These are phyloP conservation scores for Gonatopus flavifemur DNA, from an alignment of 1,140 invertebrate genomes.

Conservation along the genomic window DNA sequence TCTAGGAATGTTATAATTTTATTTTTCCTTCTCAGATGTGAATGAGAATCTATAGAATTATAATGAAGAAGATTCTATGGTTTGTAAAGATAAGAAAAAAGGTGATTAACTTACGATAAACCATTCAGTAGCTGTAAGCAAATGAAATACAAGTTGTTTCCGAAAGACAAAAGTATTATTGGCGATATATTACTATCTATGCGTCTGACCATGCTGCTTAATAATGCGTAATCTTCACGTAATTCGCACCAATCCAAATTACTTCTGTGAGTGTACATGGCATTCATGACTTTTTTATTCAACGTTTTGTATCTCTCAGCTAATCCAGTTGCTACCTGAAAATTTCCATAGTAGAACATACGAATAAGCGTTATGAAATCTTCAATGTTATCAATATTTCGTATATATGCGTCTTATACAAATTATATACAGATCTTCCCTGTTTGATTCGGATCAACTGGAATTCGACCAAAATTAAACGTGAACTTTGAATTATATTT, in stretches of 20 bases:
- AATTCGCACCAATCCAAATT: constrained; percentile 58
- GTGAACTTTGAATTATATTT: no score
- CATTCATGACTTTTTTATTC: constrained; percentile 35
- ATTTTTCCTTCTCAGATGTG: no score
- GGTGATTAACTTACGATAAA: constrained; percentile 62
- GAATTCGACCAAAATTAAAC: no score
- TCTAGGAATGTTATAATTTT: no score
- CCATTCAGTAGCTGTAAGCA: constrained; percentile 72
- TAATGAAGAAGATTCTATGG: background rate
- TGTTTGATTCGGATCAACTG: no score
- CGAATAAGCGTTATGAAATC: no score
- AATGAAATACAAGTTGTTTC: constrained; percentile 73
- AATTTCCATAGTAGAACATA: no score
- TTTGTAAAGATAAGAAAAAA: no score
- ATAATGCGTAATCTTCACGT: constrained; percentile 62
- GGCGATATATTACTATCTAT: constrained; percentile 62
- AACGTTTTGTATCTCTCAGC: constrained; percentile 49
- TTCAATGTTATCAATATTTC: no score
- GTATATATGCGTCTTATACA: no score
- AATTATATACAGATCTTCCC: no score
- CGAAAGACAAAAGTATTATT: constrained; percentile 68
- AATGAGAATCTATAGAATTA: no score
- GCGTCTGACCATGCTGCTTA: constrained; percentile 61
- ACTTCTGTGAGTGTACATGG: constrained; percentile 14
- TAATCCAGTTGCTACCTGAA: constrained; percentile 46